phyloP scores from a whole-genome alignment of 2,113 vertebrate genomes.

The Rhabdornis inornatus region DNA sequence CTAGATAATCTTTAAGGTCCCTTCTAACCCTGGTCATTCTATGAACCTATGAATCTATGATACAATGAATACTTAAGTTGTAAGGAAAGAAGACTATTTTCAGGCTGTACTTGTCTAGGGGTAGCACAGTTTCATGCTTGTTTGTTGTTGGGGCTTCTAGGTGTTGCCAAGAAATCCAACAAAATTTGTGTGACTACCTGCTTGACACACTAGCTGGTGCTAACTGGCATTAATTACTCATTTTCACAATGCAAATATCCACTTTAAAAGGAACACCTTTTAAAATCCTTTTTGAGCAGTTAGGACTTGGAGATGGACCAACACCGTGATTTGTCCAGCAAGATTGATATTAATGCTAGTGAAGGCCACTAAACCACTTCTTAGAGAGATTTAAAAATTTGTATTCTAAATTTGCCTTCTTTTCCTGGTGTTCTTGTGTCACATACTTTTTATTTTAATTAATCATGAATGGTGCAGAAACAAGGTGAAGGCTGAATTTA shows the following conservation, averaged over 20 bases:
- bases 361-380: neutral
- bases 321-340: neutral
- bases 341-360: neutral
- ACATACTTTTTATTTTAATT: neutral
- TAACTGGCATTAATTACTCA: neutral
- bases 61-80: neutral
- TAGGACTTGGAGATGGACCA: neutral
- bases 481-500: neutral
- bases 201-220: neutral
- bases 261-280: neutral
- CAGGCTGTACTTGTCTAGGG: neutral
- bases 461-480: neutral
- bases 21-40: neutral
- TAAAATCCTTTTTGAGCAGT: neutral
- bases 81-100: neutral
- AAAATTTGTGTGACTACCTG: neutral
- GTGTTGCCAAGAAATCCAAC: neutral
- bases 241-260: neutral
- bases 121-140: rapidly evolving
- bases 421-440: neutral
- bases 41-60: neutral
- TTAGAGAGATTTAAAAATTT: neutral
- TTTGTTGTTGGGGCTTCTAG: neutral
- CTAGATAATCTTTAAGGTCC: neutral
- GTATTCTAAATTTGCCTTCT: neutral